Percentiles rank a stretch among this genome's conserved stretches.
These are phyloP conservation scores for Ophion slaviceki DNA, from an alignment of 2,888 invertebrate species.

Conservation along the genomic window DNA sequence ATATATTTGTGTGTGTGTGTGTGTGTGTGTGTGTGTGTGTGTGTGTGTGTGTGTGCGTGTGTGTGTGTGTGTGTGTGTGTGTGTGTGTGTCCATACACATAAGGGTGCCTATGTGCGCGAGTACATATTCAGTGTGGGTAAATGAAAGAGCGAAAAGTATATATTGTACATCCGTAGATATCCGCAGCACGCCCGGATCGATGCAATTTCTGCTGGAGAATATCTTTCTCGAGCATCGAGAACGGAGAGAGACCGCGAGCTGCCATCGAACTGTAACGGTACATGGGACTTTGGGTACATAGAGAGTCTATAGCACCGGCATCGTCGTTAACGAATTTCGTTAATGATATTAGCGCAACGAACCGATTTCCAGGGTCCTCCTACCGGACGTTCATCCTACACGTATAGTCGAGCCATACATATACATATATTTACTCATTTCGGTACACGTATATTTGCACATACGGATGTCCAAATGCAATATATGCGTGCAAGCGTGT, in stretches of 20 bases:
- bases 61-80: too few relatives aligned
- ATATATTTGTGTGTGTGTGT: too few relatives aligned
- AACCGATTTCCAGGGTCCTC: constrained; percentile 57
- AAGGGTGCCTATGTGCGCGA: not conserved
- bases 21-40: too few relatives aligned
- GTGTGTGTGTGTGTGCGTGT: too few relatives aligned
- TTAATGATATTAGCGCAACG: constrained; percentile 74
- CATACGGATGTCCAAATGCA: not conserved
- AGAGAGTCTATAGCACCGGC: constrained; percentile 29
- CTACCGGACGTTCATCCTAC: constrained; percentile 6
- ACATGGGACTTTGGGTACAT: constrained; percentile 25
- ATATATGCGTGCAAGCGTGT: not conserved
- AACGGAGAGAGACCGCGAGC: constrained; percentile 30
- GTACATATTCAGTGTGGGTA: not conserved
- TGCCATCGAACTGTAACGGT: constrained; percentile 18
- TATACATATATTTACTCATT: constrained; percentile 24
- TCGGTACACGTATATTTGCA: constrained; percentile 5
- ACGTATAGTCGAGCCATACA: constrained; percentile 8
- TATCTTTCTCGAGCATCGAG: constrained; percentile 46
- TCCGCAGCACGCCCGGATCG: constrained; percentile 34
- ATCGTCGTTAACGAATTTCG: constrained; percentile 75
- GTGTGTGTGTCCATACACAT: not conserved
- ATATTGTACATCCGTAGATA: not conserved
- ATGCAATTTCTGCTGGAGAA: constrained; percentile 49
- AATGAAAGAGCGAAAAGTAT: constrained; percentile 18